Evolutionary conservation across 2,888 invertebrate genomes (phyloP).

Genomic region (Halictus quadricinctus): DNA sequence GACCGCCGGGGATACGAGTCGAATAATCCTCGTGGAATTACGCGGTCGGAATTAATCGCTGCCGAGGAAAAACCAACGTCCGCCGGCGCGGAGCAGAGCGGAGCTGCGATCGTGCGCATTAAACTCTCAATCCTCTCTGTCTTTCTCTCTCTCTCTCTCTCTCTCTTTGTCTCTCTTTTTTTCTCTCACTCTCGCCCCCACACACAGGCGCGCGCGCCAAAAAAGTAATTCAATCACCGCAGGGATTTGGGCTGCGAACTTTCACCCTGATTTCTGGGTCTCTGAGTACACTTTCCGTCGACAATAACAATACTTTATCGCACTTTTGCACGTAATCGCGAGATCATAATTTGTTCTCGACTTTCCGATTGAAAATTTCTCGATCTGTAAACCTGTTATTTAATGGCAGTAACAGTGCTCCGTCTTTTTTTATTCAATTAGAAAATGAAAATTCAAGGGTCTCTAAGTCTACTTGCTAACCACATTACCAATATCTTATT

Average conservation of each 20-base stretch:
- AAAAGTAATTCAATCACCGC: constrained; percentile 2
- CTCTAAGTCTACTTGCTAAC: too few relatives aligned
- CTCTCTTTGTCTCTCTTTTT: not conserved
- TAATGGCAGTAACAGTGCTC: too few relatives aligned
- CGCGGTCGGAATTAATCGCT: constrained; percentile 33
- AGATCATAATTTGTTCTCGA: not conserved
- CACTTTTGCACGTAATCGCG: not conserved
- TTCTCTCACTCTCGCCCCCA: too few relatives aligned
- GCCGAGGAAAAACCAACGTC: constrained; percentile 17
- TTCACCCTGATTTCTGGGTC: constrained; percentile 3
- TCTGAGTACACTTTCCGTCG: not conserved
- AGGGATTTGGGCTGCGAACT: not conserved
- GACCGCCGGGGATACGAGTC: not conserved
- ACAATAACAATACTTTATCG: not conserved
- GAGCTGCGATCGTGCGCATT: constrained; percentile 1
- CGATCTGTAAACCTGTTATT: too few relatives aligned
- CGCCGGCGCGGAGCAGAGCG: not conserved
- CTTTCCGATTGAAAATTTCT: not conserved
- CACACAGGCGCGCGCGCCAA: too few relatives aligned
- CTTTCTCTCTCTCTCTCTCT: too few relatives aligned
- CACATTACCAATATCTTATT: too few relatives aligned
- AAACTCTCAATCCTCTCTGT: not conserved
- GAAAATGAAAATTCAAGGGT: too few relatives aligned
- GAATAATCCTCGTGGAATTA: constrained; percentile 20
- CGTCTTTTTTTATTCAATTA: too few relatives aligned